phyloP scores from a whole-genome alignment of 2,888 invertebrate genomes.

The Cheilosia impressa region DNA sequence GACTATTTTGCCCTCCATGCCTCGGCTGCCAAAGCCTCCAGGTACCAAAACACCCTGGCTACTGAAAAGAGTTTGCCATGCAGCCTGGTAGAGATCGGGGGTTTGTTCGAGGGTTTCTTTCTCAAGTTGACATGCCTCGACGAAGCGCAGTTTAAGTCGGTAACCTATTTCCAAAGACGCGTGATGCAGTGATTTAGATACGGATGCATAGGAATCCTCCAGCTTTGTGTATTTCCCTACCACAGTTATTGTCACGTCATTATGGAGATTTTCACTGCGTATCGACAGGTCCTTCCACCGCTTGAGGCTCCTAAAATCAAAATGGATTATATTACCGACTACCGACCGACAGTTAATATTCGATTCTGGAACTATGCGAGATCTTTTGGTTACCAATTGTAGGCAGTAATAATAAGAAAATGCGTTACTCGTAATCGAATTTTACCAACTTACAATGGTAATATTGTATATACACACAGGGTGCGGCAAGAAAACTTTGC shows the following conservation, averaged over 20 bases:
- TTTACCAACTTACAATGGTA: too few species aligned
- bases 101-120: conserved; percentile 88
- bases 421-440: too few species aligned
- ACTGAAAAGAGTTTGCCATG: conserved; percentile 95
- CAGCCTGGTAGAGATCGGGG: conserved; percentile 94
- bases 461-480: too few species aligned
- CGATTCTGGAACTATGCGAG: too few species aligned
- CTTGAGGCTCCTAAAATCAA: conserved; percentile 88
- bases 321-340: neutral
- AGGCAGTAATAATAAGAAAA: too few species aligned
- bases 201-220: conserved; percentile 82
- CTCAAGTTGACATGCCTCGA: conserved; percentile 96
- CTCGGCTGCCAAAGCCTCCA: conserved; percentile 98
- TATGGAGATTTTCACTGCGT: conserved; percentile 91
- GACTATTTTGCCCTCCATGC: conserved; percentile 97
- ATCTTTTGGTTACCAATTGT: too few species aligned
- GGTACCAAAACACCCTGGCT: conserved; percentile 97
- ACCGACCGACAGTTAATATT: too few species aligned
- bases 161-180: conserved; percentile 93
- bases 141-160: conserved; percentile 93
- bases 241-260: conserved; percentile 93
- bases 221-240: conserved; percentile 99
- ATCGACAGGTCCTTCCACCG: conserved; percentile 96
- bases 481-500: too few species aligned
- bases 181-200: conserved; percentile 88